phyloP scores from a whole-genome alignment of 1,140 invertebrate genomes.

The Mylabris phalerata region DNA sequence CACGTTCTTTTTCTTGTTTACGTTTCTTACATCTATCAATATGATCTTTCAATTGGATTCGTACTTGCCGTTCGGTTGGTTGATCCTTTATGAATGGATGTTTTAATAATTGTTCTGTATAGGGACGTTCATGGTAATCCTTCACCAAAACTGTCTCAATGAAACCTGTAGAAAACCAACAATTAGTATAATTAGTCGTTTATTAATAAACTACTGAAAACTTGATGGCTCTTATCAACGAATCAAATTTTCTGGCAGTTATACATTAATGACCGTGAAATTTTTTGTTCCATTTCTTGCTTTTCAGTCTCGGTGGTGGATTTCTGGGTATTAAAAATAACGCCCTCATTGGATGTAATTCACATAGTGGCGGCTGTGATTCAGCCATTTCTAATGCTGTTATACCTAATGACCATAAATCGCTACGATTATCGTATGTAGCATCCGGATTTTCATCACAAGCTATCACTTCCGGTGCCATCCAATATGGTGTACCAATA shows the following conservation, averaged over 20 bases:
- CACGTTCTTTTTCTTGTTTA: conserved; percentile 82
- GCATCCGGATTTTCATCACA: conserved; percentile 99
- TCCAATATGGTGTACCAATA: conserved; percentile 99
- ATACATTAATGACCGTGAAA: conserved; percentile 57
- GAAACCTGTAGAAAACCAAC: conserved; percentile 45
- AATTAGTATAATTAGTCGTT: not conserved
- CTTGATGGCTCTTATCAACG: too few species aligned
- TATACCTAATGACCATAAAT: conserved; percentile 97
- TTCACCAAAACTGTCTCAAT: conserved; percentile 89
- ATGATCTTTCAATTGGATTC: conserved; percentile 98
- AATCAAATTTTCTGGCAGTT: too few species aligned
- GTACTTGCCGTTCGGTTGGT: conserved; percentile 93
- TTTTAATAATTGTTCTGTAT: conserved; percentile 95
- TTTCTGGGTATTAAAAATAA: conserved; percentile 98
- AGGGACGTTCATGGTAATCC: conserved; percentile 96
- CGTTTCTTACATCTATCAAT: conserved; percentile 95
- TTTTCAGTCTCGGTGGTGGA: conserved; percentile 92
- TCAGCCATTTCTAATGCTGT: conserved; percentile 99
- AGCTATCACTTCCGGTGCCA: conserved; percentile 96
- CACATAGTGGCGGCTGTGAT: conserved; percentile 96
- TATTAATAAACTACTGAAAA: too few species aligned
- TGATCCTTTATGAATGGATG: conserved; percentile 97
- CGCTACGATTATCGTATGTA: conserved; percentile 98
- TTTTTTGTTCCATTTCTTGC: conserved; percentile 97
- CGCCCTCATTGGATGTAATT: conserved; percentile 96